Evolutionary conservation across 1,140 invertebrate genomes (phyloP), one percentile per base, ranked within the genome.

Genomic region (Araneus ventricosus): DNA sequence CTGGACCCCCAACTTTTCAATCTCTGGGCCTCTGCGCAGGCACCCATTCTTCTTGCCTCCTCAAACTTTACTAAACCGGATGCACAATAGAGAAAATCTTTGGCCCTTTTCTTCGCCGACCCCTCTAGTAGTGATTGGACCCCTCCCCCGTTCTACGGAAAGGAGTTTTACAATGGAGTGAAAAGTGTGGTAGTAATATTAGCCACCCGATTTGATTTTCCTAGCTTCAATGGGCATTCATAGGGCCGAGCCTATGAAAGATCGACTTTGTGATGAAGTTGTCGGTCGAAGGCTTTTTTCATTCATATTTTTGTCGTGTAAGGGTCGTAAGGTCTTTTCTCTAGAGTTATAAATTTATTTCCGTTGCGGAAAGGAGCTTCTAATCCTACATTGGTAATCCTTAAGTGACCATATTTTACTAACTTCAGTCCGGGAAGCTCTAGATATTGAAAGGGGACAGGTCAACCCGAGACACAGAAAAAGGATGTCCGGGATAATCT

Each of bases 101-200:
- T 20, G 24, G 59, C 22, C n/a, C n/a, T 63, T 63, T 63, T 63
- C 59, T 63, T 22, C n/a, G 24, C 22, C 59, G 4, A 37, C 63
- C 63, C 27, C 63, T 27, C 63, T 27, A 14, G 63, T 67, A 27
- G n/a, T 67, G 63, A 67, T 67, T 27, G 63, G 63, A n/a, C 63
- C 63, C 27, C 63, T 67, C 27, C 27, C 63, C 27, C 14, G n/a
- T 27, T 10, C 1, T 6, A 30, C 10, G 24, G 6, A 6, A 30
- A 27, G 24, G 63, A 34, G 30, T 75, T 75, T 34, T 14, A 75
- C 70, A 75, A 75, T 75, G 30, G 30, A 37, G 30, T 34, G 30
- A 75, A 75, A 75, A 75, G 70, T 75, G 70, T 75, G 70, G 70
- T 34, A 10, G 70, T 75, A 75, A 75, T 75, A 75, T 75, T 75